Evolutionary conservation across 2,888 invertebrate genomes (phyloP), one percentile per base, ranked within the genome.

Genomic region (Heliconius sara): DNA sequence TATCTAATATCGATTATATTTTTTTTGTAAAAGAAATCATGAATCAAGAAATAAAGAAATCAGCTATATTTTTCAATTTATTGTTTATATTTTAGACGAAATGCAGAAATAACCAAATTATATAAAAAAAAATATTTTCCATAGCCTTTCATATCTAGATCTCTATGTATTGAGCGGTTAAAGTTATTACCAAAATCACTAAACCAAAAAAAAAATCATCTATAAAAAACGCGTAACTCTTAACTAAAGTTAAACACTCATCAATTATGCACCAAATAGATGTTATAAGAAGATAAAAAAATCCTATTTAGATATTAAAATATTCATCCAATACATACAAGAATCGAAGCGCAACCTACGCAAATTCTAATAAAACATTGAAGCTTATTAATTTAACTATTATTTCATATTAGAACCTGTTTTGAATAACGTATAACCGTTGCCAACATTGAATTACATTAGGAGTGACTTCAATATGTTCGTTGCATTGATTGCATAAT

Each of bases 401-500:
- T 68, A 68, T 43, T 68, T 68, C 16, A 43, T 68, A 68, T 68
- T 25, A 43, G 68, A 68, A 68, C 68, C 68, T 43, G 68, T 68
- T 68, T 68, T 13, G 68, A 43, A 67, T 34, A 34, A 68, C 12
- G 6, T 43, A n/a, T 43, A 43, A 43, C 71, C 19, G 19, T 25
- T 68, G 68, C 72, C 47, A 30, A 72, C 63, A 12, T 63, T 12
- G n/a, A 66, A 39, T 63, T 30, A 19, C 25, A 65, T 25, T 71
- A 65, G 52, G 66, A 67, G 57, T 73, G 60, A 57, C 74, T 34
- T 47, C 60, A 67, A 74, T 52, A 13, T 66, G 47, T 71, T 73
- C 39, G 73, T 67, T 78, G 47, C 74, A 81, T 52, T 60, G 66
- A 77, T 82, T 82, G 71, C 79, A 65, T 79, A 82, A 82, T 78